These are phyloP conservation scores for Drosophila bunnanda DNA, from an alignment of 2,888 invertebrate species.

Conservation along the genomic window DNA sequence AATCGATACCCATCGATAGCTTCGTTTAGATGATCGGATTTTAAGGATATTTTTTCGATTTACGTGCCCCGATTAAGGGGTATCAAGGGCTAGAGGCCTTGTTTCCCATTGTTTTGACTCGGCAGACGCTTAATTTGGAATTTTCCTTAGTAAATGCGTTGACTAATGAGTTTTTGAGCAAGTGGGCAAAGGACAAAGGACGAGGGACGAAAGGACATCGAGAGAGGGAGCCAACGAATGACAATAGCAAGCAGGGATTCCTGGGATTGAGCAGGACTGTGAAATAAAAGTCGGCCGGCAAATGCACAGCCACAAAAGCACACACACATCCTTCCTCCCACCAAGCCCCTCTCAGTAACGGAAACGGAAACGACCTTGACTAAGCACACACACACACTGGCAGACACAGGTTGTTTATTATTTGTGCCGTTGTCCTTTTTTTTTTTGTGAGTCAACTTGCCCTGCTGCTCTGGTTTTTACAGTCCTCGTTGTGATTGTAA, in stretches of 20 bases:
- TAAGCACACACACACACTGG: conserved; percentile 20
- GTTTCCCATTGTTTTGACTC: conserved; percentile 15
- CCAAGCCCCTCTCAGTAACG: conserved; percentile 1
- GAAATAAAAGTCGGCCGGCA: conserved; percentile 32
- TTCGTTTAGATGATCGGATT: not conserved
- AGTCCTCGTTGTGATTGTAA: conserved; percentile 57
- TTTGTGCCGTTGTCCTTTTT: conserved; percentile 17
- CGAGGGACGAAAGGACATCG: not conserved
- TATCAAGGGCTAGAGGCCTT: not conserved
- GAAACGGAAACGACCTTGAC: conserved; percentile 59
- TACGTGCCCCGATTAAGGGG: not conserved
- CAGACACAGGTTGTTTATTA: conserved; percentile 21
- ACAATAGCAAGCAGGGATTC: conserved; percentile 23
- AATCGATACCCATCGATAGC: not conserved
- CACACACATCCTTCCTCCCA: not conserved
- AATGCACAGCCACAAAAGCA: conserved; percentile 47
- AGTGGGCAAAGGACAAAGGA: conserved; percentile 23
- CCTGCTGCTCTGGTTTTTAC: conserved; percentile 25
- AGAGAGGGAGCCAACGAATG: not conserved
- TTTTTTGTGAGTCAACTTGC: conserved; percentile 21
- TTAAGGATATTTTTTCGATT: not conserved
- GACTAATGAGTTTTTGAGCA: conserved; percentile 56
- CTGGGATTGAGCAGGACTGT: not conserved
- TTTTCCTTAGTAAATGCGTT: conserved; percentile 43
- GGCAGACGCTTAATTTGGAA: conserved; percentile 55